phyloP scores from a whole-genome alignment of 2,113 vertebrate genomes.

The Rattus rattus region DNA sequence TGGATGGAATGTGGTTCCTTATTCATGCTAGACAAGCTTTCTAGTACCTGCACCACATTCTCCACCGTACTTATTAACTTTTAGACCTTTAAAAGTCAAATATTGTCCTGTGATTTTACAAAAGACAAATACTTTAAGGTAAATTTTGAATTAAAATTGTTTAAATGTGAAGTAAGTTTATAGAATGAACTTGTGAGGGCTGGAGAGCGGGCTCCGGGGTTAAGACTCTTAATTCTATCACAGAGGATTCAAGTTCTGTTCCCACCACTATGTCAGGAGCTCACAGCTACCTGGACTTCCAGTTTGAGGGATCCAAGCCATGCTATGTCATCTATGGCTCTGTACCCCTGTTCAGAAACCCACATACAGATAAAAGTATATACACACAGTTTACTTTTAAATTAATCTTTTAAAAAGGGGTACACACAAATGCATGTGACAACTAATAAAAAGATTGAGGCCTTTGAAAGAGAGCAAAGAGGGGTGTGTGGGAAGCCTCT shows the following conservation, averaged over 20 bases:
- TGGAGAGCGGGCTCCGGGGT: background rate
- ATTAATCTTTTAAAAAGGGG: background rate
- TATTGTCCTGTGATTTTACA: background rate
- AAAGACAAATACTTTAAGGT: background rate
- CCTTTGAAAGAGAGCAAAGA: background rate
- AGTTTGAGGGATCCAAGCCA: background rate
- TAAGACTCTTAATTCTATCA: background rate
- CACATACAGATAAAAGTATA: background rate
- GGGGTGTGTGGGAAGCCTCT: background rate
- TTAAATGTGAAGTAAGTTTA: background rate
- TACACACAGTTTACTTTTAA: background rate
- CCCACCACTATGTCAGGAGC: background rate
- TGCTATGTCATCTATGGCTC: background rate
- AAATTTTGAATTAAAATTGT: background rate
- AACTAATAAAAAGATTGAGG: background rate
- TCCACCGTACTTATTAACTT: background rate
- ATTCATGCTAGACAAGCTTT: background rate
- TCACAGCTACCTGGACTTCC: no score
- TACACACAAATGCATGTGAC: background rate
- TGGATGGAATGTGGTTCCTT: background rate
- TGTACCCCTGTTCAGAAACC: background rate
- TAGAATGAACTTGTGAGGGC: background rate
- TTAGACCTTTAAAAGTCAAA: background rate
- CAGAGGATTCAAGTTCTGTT: background rate
- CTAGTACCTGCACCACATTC: no score